A percentile compares a stretch with the other conserved stretches of the same genome.
These are phyloP conservation scores for Mythimna loreyi DNA, from an alignment of 2,888 invertebrate species.

Conservation along the genomic window DNA sequence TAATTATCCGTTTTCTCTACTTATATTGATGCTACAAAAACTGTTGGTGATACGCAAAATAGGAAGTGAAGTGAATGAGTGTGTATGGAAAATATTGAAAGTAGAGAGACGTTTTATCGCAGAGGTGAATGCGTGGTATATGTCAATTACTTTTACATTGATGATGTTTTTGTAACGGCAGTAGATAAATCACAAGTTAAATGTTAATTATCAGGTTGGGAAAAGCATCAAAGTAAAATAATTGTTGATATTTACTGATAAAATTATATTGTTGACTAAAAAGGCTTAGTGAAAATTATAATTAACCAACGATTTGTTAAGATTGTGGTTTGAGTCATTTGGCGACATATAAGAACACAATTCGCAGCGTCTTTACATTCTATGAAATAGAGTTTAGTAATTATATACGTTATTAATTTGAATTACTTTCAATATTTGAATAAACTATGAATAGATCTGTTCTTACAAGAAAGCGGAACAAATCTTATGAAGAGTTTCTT, in stretches of 20 bases:
- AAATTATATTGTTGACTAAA: background rate
- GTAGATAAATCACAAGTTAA: background rate
- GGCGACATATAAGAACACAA: background rate
- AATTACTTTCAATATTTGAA: background rate
- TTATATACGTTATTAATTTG: background rate
- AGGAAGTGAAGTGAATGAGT: conserved; percentile 37
- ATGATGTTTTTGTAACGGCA: background rate
- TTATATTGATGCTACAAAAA: conserved; percentile 49
- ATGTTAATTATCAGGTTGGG: background rate
- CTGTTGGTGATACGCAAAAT: conserved; percentile 44
- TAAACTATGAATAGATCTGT: background rate
- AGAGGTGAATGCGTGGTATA: background rate
- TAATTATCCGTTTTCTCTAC: conserved; percentile 59
- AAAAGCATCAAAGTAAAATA: background rate
- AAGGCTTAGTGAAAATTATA: background rate
- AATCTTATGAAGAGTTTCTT: conserved; percentile 2
- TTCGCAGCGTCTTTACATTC: too few species aligned
- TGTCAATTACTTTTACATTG: background rate
- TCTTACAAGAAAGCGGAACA: conserved; percentile 40
- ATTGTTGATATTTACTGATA: background rate
- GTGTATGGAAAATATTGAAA: conserved; percentile 30
- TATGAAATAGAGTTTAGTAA: conserved; percentile 6
- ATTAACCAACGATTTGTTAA: conserved; percentile 7
- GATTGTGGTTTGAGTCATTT: conserved; percentile 9
- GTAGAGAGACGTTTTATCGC: conserved; percentile 17